These are phyloP conservation scores for Phoxinus dragarum DNA, from an alignment of 2,797 vertebrate species.

Conservation along the genomic window DNA sequence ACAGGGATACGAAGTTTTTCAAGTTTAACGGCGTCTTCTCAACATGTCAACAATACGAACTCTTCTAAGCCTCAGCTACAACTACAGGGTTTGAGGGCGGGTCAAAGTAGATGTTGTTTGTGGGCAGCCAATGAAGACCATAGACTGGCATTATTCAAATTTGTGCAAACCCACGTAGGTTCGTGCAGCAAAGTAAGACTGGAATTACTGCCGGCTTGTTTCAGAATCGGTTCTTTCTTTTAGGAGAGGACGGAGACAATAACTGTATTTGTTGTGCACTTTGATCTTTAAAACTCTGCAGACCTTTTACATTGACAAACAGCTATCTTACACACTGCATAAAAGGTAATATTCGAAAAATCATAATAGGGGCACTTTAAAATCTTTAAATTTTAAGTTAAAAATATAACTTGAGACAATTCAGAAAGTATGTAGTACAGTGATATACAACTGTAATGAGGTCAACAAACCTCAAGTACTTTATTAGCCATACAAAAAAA, in stretches of 20 bases:
- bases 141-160: too few species aligned
- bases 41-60: too few species aligned
- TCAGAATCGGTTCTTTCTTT: neutral
- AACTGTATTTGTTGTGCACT: neutral
- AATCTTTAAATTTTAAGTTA: neutral
- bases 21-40: neutral
- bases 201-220: neutral
- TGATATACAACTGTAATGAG: neutral
- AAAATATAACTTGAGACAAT: neutral
- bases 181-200: too few species aligned
- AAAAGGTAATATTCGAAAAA: neutral
- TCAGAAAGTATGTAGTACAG: neutral
- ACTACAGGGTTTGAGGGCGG: too few species aligned
- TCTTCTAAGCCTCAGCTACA: too few species aligned
- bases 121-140: too few species aligned
- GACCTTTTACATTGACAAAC: neutral
- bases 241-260: neutral
- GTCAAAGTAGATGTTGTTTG: too few species aligned
- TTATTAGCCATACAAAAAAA: neutral
- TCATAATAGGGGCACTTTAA: neutral
- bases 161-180: too few species aligned
- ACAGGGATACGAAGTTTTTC: too few species aligned
- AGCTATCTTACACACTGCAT: neutral
- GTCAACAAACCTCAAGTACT: slow-evolving; percentile 10
- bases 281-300: neutral